Evolutionary conservation across 2,888 invertebrate species (phyloP).

Genomic region (Machimus atricapillus): DNA sequence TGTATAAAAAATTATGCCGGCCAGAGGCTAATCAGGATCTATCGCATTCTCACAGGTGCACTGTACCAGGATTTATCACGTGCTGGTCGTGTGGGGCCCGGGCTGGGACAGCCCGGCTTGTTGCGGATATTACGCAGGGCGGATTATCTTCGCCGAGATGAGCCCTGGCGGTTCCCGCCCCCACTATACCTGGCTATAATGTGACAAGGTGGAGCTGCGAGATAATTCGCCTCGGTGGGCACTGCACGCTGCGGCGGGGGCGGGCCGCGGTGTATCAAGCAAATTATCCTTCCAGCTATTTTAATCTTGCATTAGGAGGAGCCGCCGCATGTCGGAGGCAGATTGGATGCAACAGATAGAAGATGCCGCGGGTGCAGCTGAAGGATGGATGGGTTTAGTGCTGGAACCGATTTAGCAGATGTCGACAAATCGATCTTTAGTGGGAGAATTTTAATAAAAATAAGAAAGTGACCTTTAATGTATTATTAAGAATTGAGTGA

Average conservation of each 20-base stretch:
- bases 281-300: neutral
- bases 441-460: neutral
- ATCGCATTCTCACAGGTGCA: neutral
- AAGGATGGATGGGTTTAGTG: neutral
- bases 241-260: neutral
- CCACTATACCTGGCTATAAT: neutral
- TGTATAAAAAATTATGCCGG: neutral
- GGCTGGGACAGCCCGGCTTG: neutral
- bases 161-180: neutral
- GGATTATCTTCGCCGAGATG: neutral
- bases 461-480: neutral
- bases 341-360: neutral
- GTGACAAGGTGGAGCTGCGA: neutral
- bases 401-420: neutral
- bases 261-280: neutral
- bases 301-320: neutral
- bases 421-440: neutral
- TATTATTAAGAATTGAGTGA: neutral
- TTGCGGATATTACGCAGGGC: neutral
- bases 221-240: neutral
- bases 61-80: neutral
- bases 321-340: neutral
- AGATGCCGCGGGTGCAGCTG: neutral
- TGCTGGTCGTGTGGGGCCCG: neutral
- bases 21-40: neutral